phyloP scores from a whole-genome alignment of 2,888 invertebrate species.

The Agrypnus murinus region DNA sequence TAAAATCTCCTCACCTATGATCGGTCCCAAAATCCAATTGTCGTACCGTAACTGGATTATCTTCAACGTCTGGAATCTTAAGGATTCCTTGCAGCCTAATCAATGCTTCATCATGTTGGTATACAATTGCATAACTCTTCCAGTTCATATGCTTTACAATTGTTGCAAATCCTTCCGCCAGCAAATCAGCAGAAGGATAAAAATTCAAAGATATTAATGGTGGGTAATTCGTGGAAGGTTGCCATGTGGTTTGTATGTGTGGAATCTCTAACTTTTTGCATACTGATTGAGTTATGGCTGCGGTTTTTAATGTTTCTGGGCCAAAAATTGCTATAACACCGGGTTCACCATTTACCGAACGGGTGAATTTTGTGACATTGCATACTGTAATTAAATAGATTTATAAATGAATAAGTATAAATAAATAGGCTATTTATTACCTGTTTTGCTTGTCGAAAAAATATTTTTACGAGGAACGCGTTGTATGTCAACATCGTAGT shows the following conservation, averaged over 20 bases:
- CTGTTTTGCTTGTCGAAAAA: conserved; percentile 64
- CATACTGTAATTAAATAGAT: conserved; percentile 50
- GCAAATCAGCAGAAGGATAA: conserved; percentile 79
- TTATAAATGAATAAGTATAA: too few species aligned
- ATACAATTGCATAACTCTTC: conserved; percentile 85
- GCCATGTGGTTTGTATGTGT: conserved; percentile 85
- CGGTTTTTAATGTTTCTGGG: conserved; percentile 78
- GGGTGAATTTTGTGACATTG: conserved; percentile 47
- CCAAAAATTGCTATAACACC: conserved; percentile 90
- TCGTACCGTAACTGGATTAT: conserved; percentile 77
- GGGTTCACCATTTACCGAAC: too few species aligned
- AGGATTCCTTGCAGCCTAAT: conserved; percentile 86
- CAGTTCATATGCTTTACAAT: conserved; percentile 82
- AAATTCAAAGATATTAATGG: conserved; percentile 75
- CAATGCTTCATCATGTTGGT: conserved; percentile 85
- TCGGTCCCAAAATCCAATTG: conserved; percentile 72
- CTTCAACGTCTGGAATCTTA: conserved; percentile 78
- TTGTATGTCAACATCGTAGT: conserved; percentile 53
- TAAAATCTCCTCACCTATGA: conserved; percentile 56
- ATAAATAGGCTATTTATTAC: conserved; percentile 64
- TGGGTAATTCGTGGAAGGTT: conserved; percentile 68
- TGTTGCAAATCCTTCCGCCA: conserved; percentile 80
- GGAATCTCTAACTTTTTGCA: conserved; percentile 91
- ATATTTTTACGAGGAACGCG: conserved; percentile 62
- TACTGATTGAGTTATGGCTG: conserved; percentile 87